Conservation (phyloP, 2,797 vertebrate genomes). For the Sebastes vulpes region DNA sequence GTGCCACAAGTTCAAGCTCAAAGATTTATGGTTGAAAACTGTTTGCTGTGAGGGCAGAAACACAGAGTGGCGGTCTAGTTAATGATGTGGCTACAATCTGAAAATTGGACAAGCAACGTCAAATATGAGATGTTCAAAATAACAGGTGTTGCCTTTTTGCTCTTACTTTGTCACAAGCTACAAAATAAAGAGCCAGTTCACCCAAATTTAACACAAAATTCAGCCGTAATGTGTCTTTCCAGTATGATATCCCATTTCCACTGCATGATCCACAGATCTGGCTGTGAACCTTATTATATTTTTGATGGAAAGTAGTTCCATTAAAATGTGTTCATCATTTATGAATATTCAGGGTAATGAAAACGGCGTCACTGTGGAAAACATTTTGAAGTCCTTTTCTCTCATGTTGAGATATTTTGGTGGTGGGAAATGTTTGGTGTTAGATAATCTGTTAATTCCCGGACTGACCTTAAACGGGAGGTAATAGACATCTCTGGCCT, state of each 20-base stretch:
- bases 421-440: neutral
- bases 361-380: neutral
- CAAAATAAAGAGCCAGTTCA: neutral
- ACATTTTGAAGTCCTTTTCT: neutral
- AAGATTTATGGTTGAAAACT: neutral
- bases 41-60: neutral
- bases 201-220: neutral
- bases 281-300: neutral
- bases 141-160: neutral
- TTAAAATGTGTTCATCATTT: neutral
- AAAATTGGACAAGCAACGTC: neutral
- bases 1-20: neutral
- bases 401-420: neutral
- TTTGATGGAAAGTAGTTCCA: neutral
- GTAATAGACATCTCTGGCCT: conserved; percentile 96
- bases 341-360: neutral
- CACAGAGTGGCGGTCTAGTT: neutral
- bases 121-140: neutral
- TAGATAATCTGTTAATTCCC: neutral
- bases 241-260: neutral
- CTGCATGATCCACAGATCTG: neutral
- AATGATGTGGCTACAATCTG: neutral
- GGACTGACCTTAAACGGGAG: conserved; percentile 93
- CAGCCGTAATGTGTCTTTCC: neutral
- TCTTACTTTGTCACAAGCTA: neutral